Percentiles rank a stretch among this genome's conserved stretches.
Evolutionary conservation across 2,113 vertebrate genomes (phyloP).

Genomic region (Bufo gargarizans): DNA sequence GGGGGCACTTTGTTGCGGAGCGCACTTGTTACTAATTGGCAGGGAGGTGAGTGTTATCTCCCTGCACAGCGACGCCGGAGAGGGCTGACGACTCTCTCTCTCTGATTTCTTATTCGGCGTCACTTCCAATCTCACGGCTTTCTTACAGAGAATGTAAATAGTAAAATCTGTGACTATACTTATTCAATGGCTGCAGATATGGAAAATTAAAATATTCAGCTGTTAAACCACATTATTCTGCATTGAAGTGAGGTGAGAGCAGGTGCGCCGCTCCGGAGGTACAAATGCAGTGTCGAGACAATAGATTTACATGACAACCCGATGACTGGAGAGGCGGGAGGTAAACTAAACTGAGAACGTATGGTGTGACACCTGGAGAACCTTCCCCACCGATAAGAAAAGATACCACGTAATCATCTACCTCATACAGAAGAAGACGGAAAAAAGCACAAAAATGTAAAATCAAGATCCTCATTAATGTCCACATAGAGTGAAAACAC

Average conservation of each 20-base stretch:
- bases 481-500: too few relatives aligned
- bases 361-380: too few relatives aligned
- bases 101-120: slow-evolving; percentile 21
- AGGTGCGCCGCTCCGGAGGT: too few relatives aligned
- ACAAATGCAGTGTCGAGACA: too few relatives aligned
- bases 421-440: too few relatives aligned
- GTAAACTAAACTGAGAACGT: too few relatives aligned
- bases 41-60: not conserved
- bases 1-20: not conserved
- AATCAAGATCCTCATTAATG: too few relatives aligned
- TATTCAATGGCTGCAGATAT: slow-evolving; percentile 11
- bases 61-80: not conserved
- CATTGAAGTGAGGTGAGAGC: not conserved
- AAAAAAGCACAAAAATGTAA: too few relatives aligned
- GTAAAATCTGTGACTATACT: slow-evolving; percentile 30
- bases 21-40: not conserved
- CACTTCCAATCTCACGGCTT: slow-evolving; percentile 12
- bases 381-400: too few relatives aligned
- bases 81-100: not conserved
- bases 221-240: not conserved
- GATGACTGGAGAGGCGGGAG: too few relatives aligned
- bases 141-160: slow-evolving; percentile 43
- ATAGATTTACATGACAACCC: too few relatives aligned
- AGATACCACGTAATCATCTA: too few relatives aligned
- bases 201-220: slow-evolving; percentile 10